Percentiles rank a stretch among this genome's conserved stretches.
Conservation (phyloP, 2,113 vertebrate species). For the Progne subis region DNA sequence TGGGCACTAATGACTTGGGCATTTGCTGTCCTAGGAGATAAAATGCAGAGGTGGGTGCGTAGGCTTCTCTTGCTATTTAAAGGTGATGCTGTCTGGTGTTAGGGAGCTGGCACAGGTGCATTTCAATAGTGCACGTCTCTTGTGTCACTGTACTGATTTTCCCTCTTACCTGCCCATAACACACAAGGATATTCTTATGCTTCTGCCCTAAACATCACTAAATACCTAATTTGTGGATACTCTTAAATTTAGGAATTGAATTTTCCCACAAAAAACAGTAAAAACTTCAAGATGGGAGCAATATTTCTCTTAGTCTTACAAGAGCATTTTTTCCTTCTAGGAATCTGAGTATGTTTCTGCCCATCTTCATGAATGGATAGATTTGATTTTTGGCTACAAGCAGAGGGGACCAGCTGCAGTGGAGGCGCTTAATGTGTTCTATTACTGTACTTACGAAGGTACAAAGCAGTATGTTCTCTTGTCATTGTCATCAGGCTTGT, state of each 20-base stretch:
- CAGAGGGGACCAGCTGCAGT: slow-evolving; percentile 92
- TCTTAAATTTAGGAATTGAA: neutral
- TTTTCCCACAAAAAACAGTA: neutral
- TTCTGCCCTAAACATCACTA: neutral
- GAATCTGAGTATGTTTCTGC: slow-evolving; percentile 94
- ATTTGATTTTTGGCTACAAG: slow-evolving; percentile 97
- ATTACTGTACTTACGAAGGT: slow-evolving; percentile 96
- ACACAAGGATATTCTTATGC: neutral
- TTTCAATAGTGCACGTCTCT: neutral
- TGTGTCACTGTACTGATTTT: neutral
- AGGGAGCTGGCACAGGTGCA: neutral
- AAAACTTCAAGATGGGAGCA: neutral
- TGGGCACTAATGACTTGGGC: neutral
- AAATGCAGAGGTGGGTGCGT: neutral
- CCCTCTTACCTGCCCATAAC: neutral
- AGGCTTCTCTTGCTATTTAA: neutral
- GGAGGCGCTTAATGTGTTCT: slow-evolving; percentile 95
- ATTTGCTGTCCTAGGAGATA: neutral
- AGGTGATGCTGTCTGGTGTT: neutral
- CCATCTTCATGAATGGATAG: slow-evolving; percentile 97
- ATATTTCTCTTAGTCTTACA: neutral
- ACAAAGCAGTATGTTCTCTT: slow-evolving; percentile 11
- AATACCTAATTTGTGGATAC: neutral
- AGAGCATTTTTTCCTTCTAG: slow-evolving; percentile 66
- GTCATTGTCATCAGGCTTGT: neutral